Evolutionary conservation across 2,888 invertebrate genomes (phyloP).

Genomic region (Drosophila cyrtoloma): DNA sequence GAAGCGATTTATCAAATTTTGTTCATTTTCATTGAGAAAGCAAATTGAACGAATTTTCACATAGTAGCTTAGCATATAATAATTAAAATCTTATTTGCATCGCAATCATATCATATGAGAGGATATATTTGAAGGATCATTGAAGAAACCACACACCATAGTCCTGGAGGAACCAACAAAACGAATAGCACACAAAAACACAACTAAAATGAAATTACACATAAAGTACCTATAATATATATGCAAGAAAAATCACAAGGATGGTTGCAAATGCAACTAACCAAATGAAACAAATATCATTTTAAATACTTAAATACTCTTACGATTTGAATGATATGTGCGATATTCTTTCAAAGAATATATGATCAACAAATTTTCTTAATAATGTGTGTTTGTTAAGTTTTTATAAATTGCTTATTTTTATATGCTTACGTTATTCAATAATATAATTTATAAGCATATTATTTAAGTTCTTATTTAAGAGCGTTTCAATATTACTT

Average conservation of each 20-base stretch:
- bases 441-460: slow-evolving; percentile 8
- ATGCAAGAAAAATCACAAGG: slow-evolving; percentile 6
- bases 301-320: slow-evolving; percentile 7
- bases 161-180: slow-evolving; percentile 37
- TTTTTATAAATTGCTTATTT: slow-evolving; percentile 10
- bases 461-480: not conserved
- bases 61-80: slow-evolving; percentile 62
- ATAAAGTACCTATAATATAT: slow-evolving; percentile 65
- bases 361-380: not conserved
- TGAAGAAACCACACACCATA: slow-evolving; percentile 27
- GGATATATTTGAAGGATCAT: slow-evolving; percentile 18
- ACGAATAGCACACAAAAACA: slow-evolving; percentile 19
- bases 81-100: slow-evolving; percentile 58
- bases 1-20: not conserved
- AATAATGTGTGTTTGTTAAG: not conserved
- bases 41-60: slow-evolving; percentile 70
- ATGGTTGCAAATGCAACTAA: slow-evolving; percentile 2
- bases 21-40: slow-evolving; percentile 24
- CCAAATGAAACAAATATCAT: slow-evolving; percentile 23
- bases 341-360: slow-evolving; percentile 12
- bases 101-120: slow-evolving; percentile 61
- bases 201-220: slow-evolving; percentile 42
- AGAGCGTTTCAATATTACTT: not conserved
- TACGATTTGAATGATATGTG: slow-evolving; percentile 5
- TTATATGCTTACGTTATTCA: not conserved